These are phyloP conservation scores for Melanchra persicariae DNA, from an alignment of 2,888 invertebrate species.

Conservation along the genomic window DNA sequence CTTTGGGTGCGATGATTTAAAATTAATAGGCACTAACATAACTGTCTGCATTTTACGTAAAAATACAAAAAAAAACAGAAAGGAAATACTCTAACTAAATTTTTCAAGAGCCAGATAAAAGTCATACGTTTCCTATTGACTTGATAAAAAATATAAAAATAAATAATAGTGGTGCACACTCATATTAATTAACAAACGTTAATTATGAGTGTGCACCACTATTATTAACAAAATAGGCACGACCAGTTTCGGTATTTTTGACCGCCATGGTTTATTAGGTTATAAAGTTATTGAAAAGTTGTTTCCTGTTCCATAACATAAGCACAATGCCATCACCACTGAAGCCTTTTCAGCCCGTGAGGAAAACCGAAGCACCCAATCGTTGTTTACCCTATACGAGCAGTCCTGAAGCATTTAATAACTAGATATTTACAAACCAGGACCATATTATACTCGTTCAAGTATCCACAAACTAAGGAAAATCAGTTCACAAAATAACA, in stretches of 20 bases:
- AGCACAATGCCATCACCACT: neutral
- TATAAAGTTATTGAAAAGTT: no score
- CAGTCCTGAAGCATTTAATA: neutral
- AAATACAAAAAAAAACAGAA: neutral
- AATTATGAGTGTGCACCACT: neutral
- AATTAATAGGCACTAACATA: neutral
- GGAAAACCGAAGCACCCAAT: constrained; percentile 10
- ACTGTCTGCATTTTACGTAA: neutral
- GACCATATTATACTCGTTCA: neutral
- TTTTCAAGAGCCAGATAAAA: no score
- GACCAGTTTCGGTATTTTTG: neutral
- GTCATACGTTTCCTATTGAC: neutral
- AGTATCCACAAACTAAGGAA: constrained; percentile 19
- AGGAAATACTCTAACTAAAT: neutral
- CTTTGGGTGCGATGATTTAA: neutral
- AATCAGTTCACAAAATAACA: neutral
- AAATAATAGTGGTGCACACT: no score
- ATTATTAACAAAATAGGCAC: neutral
- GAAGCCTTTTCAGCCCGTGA: neutral
- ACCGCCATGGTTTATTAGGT: neutral
- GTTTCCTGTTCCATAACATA: neutral
- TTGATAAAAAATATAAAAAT: no score
- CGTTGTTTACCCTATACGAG: neutral
- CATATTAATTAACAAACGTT: no score
- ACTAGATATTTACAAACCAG: constrained; percentile 1